phyloP scores from a whole-genome alignment of 2,888 invertebrate genomes.

The Tillus elongatus region DNA sequence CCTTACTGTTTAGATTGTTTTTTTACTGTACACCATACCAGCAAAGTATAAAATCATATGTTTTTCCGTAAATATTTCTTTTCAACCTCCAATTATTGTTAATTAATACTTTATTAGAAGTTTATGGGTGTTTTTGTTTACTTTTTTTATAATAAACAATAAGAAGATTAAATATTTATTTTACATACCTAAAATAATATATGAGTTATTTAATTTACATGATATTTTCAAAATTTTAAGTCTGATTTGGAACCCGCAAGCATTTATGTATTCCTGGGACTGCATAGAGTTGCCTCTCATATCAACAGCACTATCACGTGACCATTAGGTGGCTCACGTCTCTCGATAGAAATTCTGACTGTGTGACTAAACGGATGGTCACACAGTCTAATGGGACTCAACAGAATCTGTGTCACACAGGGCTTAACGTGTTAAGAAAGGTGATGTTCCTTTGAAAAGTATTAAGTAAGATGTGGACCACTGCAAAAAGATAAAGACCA shows the following conservation, averaged over 20 bases:
- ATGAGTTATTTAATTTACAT: not conserved
- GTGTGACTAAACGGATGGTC: constrained; percentile 1
- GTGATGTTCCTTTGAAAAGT: no score
- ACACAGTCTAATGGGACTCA: constrained; percentile 1
- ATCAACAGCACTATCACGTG: not conserved
- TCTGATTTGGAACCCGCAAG: constrained; percentile 1
- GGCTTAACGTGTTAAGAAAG: constrained; percentile 16
- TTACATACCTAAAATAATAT: not conserved
- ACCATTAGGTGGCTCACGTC: constrained; percentile 1
- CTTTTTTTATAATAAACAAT: not conserved
- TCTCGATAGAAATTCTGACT: constrained; percentile 2
- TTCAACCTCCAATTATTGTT: not conserved
- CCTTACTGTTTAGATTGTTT: no score
- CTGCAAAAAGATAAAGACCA: no score
- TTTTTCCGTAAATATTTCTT: constrained; percentile 3
- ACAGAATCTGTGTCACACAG: constrained; percentile 15
- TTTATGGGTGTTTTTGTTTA: constrained; percentile 1
- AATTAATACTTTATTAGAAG: constrained; percentile 1
- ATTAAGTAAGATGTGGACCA: no score
- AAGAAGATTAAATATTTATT: not conserved
- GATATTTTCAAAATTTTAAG: constrained; percentile 1
- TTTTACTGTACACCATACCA: no score
- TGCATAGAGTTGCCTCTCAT: constrained; percentile 1
- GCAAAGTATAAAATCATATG: not conserved
- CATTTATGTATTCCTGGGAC: not conserved